phyloP scores from a whole-genome alignment of 2,888 invertebrate species.

The Atrina japonica region DNA sequence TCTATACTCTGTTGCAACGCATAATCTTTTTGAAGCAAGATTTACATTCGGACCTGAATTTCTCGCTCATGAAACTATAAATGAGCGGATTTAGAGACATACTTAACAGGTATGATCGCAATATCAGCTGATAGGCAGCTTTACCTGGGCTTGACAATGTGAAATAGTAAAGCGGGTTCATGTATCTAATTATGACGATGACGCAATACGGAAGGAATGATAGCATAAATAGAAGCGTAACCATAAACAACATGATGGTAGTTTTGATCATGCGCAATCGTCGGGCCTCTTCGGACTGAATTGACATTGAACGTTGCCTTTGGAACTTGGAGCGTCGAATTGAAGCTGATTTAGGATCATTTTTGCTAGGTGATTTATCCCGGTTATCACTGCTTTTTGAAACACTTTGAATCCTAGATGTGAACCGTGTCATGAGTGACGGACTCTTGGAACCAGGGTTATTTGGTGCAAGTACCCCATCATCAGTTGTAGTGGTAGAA shows the following conservation, averaged over 20 bases:
- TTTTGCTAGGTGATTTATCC: background rate
- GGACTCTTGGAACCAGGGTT: conserved; percentile 1
- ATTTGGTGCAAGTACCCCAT: conserved; percentile 14
- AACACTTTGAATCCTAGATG: background rate
- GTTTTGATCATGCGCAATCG: conserved; percentile 34
- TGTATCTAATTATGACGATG: conserved; percentile 58
- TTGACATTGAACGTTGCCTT: conserved; percentile 24
- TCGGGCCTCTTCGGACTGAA: conserved; percentile 27
- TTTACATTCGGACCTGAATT: conserved; percentile 57
- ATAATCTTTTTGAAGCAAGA: conserved; percentile 7
- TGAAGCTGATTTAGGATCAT: conserved; percentile 1
- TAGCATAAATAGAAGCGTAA: conserved; percentile 64
- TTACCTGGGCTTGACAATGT: conserved; percentile 47
- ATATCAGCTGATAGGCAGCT: conserved; percentile 62
- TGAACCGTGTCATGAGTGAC: conserved; percentile 15
- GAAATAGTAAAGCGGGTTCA: conserved; percentile 49
- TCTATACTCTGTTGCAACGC: no score
- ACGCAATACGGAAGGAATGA: conserved; percentile 66
- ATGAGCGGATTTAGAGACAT: conserved; percentile 72
- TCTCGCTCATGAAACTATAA: conserved; percentile 69
- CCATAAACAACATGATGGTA: conserved; percentile 62
- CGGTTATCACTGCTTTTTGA: background rate
- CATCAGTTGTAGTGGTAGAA: conserved; percentile 26
- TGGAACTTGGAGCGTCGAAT: conserved; percentile 9
- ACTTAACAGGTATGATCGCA: conserved; percentile 63